Evolutionary conservation across 2,888 invertebrate species (phyloP).

Genomic region (Odontocerum albicorne): DNA sequence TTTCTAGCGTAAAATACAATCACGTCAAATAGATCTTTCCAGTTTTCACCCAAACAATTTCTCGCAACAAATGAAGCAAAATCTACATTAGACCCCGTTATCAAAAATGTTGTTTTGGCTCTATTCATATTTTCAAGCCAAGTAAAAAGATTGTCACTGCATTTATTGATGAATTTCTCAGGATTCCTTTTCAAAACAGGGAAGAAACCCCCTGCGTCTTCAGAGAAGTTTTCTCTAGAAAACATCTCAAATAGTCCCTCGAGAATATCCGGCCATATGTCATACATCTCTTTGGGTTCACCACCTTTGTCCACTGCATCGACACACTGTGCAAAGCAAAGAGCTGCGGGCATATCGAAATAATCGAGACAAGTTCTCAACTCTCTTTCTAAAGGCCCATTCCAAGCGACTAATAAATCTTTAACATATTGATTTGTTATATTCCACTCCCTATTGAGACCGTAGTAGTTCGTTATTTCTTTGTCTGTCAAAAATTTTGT

Average conservation of each 20-base stretch:
- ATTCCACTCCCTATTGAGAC: slow-evolving; percentile 58
- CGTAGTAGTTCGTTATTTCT: slow-evolving; percentile 61
- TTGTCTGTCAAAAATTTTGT: slow-evolving; percentile 54
- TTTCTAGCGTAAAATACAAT: slow-evolving; percentile 70
- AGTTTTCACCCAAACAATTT: slow-evolving; percentile 64
- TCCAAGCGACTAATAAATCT: slow-evolving; percentile 63
- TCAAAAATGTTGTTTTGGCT: slow-evolving; percentile 62
- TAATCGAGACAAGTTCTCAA: slow-evolving; percentile 70
- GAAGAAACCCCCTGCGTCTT: slow-evolving; percentile 64
- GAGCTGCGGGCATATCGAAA: slow-evolving; percentile 68
- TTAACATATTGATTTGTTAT: slow-evolving; percentile 54
- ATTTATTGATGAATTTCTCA: slow-evolving; percentile 60
- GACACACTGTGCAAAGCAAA: slow-evolving; percentile 67
- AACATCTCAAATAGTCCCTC: slow-evolving; percentile 65
- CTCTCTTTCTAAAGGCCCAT: slow-evolving; percentile 59
- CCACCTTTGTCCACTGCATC: slow-evolving; percentile 61
- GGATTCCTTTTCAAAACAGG: slow-evolving; percentile 59
- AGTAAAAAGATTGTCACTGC: slow-evolving; percentile 50
- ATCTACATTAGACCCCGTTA: slow-evolving; percentile 74
- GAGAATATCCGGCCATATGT: slow-evolving; percentile 66
- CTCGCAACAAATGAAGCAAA: slow-evolving; percentile 67
- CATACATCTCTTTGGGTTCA: slow-evolving; percentile 47
- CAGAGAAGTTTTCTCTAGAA: slow-evolving; percentile 56
- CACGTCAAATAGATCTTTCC: slow-evolving; percentile 66
- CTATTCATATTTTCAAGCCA: slow-evolving; percentile 63